These are phyloP conservation scores for Champsocephalus esox DNA, from an alignment of 2,797 vertebrate genomes.

Conservation along the genomic window DNA sequence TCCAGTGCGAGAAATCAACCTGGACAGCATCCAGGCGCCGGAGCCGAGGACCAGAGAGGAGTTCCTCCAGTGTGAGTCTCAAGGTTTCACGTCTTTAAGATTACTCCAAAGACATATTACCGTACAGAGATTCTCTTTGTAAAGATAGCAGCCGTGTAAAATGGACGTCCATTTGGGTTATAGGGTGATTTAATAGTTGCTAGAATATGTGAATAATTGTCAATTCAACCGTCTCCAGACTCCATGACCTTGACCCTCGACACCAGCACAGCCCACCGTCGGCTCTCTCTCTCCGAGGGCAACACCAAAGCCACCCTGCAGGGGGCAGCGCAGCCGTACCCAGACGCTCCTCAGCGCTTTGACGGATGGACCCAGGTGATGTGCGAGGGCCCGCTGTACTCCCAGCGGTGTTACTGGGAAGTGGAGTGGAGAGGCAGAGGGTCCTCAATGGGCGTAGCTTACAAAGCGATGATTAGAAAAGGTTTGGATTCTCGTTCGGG, in stretches of 20 bases:
- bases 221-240: constrained; percentile 61
- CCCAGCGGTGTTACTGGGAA: constrained; percentile 85
- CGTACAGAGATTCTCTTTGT: not conserved
- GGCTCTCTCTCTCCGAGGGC: constrained; percentile 79
- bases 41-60: constrained; percentile 84
- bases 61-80: constrained; percentile 84
- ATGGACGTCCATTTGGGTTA: no score
- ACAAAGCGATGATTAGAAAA: constrained; percentile 74
- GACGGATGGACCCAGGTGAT: constrained; percentile 86
- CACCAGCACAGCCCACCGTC: constrained; percentile 80
- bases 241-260: constrained; percentile 79
- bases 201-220: not conserved
- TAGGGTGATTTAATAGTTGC: not conserved
- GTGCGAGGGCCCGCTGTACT: constrained; percentile 65
- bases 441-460: constrained; percentile 82
- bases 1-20: constrained; percentile 83
- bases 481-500: constrained; percentile 79
- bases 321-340: constrained; percentile 52
- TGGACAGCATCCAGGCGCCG: constrained; percentile 83
- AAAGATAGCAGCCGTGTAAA: not conserved
- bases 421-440: constrained; percentile 85
- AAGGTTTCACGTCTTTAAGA: not conserved
- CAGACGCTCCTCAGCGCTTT: constrained; percentile 75
- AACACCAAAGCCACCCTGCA: constrained; percentile 82
- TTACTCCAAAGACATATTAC: not conserved